A percentile compares a stretch with the other conserved stretches of the same genome.
These are phyloP conservation scores for Temnothorax nylanderi DNA, from an alignment of 1,140 invertebrate genomes.

Conservation along the genomic window DNA sequence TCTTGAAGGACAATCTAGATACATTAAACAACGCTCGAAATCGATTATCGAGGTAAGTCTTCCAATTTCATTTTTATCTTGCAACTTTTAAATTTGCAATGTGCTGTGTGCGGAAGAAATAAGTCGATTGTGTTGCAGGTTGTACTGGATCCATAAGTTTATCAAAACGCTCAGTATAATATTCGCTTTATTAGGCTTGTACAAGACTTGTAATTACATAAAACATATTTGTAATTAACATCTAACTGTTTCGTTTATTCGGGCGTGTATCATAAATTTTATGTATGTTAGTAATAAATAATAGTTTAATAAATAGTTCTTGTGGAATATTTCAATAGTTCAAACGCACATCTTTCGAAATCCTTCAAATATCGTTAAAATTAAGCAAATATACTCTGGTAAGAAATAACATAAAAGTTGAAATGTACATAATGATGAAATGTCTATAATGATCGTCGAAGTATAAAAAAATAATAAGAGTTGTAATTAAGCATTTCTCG, in stretches of 20 bases:
- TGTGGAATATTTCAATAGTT: too few relatives aligned
- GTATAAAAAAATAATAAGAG: too few relatives aligned
- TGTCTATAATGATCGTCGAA: too few relatives aligned
- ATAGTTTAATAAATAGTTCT: too few relatives aligned
- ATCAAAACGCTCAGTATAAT: slow-evolving; percentile 79
- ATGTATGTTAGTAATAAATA: slow-evolving; percentile 11
- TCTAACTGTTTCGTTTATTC: background rate
- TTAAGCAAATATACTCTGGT: too few relatives aligned
- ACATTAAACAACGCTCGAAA: slow-evolving; percentile 88
- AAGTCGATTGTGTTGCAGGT: slow-evolving; percentile 73
- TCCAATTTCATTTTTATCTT: background rate
- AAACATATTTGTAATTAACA: slow-evolving; percentile 31
- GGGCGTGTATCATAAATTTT: background rate
- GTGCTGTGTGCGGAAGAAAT: background rate
- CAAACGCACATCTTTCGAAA: too few relatives aligned
- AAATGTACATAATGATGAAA: too few relatives aligned
- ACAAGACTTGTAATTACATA: slow-evolving; percentile 46
- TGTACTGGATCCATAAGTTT: slow-evolving; percentile 82
- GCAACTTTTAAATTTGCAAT: background rate
- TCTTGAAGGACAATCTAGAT: slow-evolving; percentile 91
- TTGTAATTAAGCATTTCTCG: too few relatives aligned
- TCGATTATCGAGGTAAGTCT: slow-evolving; percentile 88
- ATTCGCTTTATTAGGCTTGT: slow-evolving; percentile 62
- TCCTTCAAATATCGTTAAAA: too few relatives aligned
- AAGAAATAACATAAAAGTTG: too few relatives aligned